Evolutionary conservation across 2,797 vertebrate genomes (phyloP).

Genomic region (Chloroceryle amazona): DNA sequence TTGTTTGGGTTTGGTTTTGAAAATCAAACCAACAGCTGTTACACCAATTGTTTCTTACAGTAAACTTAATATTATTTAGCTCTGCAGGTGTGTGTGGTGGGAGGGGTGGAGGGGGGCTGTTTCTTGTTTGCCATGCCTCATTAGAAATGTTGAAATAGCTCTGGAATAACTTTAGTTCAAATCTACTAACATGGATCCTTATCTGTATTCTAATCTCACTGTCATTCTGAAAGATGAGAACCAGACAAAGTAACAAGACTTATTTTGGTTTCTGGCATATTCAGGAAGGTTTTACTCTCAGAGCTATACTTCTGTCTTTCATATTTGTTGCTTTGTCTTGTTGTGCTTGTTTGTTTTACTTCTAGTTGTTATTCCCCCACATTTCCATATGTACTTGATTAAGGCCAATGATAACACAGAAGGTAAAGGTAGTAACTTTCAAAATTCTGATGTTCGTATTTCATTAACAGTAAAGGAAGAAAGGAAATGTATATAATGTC

Average conservation of each 20-base stretch:
- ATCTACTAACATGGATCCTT: not conserved
- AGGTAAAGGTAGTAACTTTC: not conserved
- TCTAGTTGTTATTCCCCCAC: not conserved
- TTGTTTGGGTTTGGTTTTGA: not conserved
- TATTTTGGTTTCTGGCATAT: not conserved
- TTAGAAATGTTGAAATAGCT: not conserved
- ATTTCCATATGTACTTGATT: not conserved
- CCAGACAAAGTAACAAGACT: not conserved
- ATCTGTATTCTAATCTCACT: not conserved
- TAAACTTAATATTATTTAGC: not conserved
- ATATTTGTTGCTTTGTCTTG: not conserved
- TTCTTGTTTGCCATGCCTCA: not conserved
- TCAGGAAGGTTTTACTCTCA: not conserved
- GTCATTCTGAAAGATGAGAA: not conserved
- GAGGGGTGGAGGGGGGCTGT: accelerated
- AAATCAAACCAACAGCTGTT: not conserved
- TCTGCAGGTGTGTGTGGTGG: not conserved
- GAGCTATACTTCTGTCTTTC: not conserved
- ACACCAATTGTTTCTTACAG: not conserved
- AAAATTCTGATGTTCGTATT: not conserved
- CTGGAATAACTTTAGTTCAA: not conserved
- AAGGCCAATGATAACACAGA: not conserved
- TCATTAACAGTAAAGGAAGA: not conserved
- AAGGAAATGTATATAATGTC: not conserved
- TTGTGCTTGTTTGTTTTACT: not conserved